A percentile compares a stretch with the other conserved stretches of the same genome.
Evolutionary conservation across 2,888 invertebrate genomes (phyloP).

Genomic region (Melinopterus prodromus): DNA sequence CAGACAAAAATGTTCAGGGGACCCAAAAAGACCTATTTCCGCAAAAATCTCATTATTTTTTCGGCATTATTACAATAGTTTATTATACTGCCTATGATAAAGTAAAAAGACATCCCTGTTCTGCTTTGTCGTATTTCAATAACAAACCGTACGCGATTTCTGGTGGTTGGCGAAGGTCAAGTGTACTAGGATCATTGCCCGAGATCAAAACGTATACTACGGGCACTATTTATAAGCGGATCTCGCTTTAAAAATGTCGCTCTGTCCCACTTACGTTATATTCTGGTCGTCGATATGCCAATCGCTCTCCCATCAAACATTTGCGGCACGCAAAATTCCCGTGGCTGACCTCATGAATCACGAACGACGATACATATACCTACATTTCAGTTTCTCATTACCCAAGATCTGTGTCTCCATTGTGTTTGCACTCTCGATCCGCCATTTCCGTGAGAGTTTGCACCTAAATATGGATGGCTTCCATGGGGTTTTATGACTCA

Average conservation of each 20-base stretch:
- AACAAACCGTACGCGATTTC: background rate
- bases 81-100: no score
- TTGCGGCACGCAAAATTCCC: background rate
- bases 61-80: no score
- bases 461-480: background rate
- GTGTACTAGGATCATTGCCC: slow-evolving; percentile 4
- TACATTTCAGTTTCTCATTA: background rate
- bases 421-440: background rate
- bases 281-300: background rate
- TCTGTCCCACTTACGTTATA: background rate
- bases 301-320: background rate
- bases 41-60: no score
- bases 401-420: background rate
- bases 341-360: background rate
- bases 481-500: background rate
- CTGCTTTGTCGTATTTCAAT: background rate
- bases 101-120: no score
- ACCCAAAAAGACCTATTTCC: no score
- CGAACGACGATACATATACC: background rate
- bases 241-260: background rate
- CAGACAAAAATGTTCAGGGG: no score
- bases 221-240: background rate
- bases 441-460: background rate
- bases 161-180: background rate
- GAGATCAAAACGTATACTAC: background rate